These are phyloP conservation scores for Druceiella hillmani DNA, from an alignment of 2,888 invertebrate genomes.

Conservation along the genomic window DNA sequence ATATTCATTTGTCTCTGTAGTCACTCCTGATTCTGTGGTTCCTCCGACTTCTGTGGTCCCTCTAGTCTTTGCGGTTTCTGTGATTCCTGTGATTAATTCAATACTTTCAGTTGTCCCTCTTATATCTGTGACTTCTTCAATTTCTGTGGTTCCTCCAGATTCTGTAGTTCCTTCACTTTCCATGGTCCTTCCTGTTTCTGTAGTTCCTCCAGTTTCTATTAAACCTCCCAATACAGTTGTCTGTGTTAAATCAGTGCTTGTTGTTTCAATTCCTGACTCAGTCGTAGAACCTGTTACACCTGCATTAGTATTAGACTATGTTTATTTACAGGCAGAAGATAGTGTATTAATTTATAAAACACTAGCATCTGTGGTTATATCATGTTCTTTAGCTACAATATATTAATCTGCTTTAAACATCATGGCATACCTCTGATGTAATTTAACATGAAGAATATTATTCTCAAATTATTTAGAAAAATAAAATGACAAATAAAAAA, in stretches of 20 bases:
- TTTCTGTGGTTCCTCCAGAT: slow-evolving; percentile 22
- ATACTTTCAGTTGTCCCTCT: slow-evolving; percentile 20
- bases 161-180: slow-evolving; percentile 11
- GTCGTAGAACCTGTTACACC: neutral
- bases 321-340: too few relatives aligned
- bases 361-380: too few relatives aligned
- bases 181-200: slow-evolving; percentile 7
- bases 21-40: slow-evolving; percentile 20
- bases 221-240: slow-evolving; percentile 7
- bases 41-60: slow-evolving; percentile 3
- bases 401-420: too few relatives aligned
- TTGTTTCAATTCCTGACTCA: slow-evolving; percentile 4
- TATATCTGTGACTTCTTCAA: slow-evolving; percentile 23
- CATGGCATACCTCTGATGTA: too few relatives aligned
- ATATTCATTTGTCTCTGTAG: slow-evolving; percentile 24
- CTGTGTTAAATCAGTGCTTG: neutral
- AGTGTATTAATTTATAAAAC: too few relatives aligned
- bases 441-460: too few relatives aligned
- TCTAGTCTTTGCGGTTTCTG: slow-evolving; percentile 14
- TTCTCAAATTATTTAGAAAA: too few relatives aligned
- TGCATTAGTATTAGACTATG: neutral
- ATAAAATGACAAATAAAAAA: too few relatives aligned
- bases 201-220: slow-evolving; percentile 12
- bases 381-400: too few relatives aligned
- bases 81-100: slow-evolving; percentile 7